Evolutionary conservation across 2,797 vertebrate species (phyloP), one percentile per base, ranked within the genome.

Genomic region (Pampus argenteus): DNA sequence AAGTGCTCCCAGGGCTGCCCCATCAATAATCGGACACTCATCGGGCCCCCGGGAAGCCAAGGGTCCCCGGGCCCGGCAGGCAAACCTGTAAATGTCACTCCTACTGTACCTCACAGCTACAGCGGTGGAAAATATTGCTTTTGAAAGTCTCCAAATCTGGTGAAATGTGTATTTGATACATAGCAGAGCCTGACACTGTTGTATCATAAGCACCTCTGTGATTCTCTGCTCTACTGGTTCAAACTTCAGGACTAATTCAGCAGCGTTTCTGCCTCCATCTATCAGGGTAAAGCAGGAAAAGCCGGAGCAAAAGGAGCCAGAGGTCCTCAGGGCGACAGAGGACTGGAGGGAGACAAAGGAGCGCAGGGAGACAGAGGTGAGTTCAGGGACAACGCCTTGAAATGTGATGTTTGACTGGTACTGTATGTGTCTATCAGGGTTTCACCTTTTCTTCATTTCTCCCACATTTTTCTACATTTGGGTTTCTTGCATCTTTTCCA

Each of bases 1-100:
- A 94, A 91, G 72, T 94, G 95, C 67, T 79, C 90, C 25, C 93
- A 93, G 66, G 94, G 93, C 36, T 95, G 95, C 79, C 94, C 95
- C n/a, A 54, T 93, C 66, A 93, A 94, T 82, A 94, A 93, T 86
- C 81, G 81, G 11, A 92, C 92, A 0, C 91, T 95, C 4, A 94
- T 95, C 1, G 93, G 93, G 3, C 93, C 94, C 0, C 93, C 94
- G 0, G 93, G 95, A 17, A 28, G 20, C 36, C 74, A 11, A 18
- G 95, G 94, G 2, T 71, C 48, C 1, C 0, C 58, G 8, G 95
- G 94, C 23, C 22, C 73, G 38, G 6, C 65, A 2, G 95, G 94
- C 38, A 94, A 94, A 89, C 6, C 88, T 45, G 94, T 91, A 51
- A 88, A 93, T 86, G 29, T 14, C 15, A 2, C 9, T 62, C 38